phyloP scores from a whole-genome alignment of 1,140 invertebrate species.

The Ips nitidus region DNA sequence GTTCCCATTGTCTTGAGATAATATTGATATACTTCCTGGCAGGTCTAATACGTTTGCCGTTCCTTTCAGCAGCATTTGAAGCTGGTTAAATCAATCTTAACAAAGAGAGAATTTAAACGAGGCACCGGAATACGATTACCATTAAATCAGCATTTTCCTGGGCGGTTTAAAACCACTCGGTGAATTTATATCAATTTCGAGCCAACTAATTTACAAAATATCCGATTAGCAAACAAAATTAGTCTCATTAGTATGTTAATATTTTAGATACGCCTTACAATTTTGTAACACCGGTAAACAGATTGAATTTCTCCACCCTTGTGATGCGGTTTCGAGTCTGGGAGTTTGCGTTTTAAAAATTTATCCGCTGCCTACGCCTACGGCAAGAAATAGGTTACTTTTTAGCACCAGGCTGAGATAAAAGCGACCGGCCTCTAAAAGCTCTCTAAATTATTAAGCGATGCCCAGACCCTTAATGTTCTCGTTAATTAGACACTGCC shows the following conservation, averaged over 20 bases:
- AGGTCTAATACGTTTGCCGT: not conserved
- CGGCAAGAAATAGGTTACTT: not conserved
- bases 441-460: not conserved
- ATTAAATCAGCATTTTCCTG: not conserved
- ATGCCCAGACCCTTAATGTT: not conserved
- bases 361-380: not conserved
- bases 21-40: too few relatives aligned
- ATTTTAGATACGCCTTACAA: not conserved
- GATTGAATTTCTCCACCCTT: not conserved
- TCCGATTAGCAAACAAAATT: slow-evolving; percentile 1
- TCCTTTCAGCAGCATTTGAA: not conserved
- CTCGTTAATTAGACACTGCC: not conserved
- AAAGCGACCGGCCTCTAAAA: not conserved
- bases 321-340: not conserved
- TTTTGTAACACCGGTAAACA: not conserved
- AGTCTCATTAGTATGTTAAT: slow-evolving; percentile 2
- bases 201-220: not conserved
- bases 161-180: not conserved
- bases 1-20: too few relatives aligned
- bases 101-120: not conserved
- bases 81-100: not conserved
- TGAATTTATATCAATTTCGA: slow-evolving; percentile 1
- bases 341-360: not conserved
- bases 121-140: not conserved
- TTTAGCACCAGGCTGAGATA: not conserved